phyloP scores from a whole-genome alignment of 2,888 invertebrate species.

The Hirtodrosophila histrioides region DNA sequence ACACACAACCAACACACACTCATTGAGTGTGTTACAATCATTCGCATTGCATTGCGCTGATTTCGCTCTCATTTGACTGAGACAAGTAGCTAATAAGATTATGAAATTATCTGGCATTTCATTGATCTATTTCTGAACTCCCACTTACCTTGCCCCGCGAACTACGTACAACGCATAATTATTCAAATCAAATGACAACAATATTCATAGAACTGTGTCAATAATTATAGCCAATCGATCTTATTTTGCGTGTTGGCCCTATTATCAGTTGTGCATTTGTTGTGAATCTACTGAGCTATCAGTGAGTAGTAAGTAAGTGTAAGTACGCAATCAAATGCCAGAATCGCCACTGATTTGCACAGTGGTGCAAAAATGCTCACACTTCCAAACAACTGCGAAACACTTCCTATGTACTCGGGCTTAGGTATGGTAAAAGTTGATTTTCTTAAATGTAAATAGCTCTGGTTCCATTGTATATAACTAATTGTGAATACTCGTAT shows the following conservation, averaged over 20 bases:
- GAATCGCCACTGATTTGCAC: slow-evolving; percentile 10
- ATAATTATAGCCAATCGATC: neutral
- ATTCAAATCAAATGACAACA: slow-evolving; percentile 1
- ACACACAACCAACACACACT: slow-evolving; percentile 1
- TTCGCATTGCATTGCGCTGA: neutral
- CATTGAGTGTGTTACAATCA: neutral
- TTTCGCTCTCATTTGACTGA: slow-evolving; percentile 33
- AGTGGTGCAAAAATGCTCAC: neutral
- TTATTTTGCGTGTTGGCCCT: neutral
- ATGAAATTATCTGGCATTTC: slow-evolving; percentile 39
- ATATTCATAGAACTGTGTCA: slow-evolving; percentile 19
- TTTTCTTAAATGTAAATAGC: too few species aligned
- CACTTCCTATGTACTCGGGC: too few species aligned
- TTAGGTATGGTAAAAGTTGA: too few species aligned
- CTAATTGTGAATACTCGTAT: too few species aligned
- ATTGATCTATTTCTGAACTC: slow-evolving; percentile 38
- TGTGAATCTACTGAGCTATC: neutral
- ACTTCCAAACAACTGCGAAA: too few species aligned
- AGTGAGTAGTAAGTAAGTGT: neutral
- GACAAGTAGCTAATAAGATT: slow-evolving; percentile 24
- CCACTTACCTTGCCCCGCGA: too few species aligned
- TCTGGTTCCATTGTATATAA: too few species aligned
- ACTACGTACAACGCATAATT: neutral
- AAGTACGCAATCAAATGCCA: neutral
- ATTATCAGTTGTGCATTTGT: slow-evolving; percentile 21